These are phyloP conservation scores for Telmatochromis brichardi DNA, from an alignment of 2,113 vertebrate species.

Conservation along the genomic window DNA sequence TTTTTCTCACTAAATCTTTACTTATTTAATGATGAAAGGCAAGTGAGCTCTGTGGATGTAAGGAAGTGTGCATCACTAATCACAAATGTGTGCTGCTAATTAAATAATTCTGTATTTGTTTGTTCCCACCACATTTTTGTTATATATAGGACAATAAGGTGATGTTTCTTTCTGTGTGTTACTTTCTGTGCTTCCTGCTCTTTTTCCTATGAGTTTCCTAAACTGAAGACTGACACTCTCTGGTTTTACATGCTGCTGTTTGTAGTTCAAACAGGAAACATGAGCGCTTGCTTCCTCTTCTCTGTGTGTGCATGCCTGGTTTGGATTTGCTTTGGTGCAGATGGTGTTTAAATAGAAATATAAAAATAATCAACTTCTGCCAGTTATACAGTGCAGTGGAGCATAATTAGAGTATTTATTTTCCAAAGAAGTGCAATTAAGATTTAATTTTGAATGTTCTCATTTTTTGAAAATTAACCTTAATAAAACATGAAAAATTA, in stretches of 20 bases:
- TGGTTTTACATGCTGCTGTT: conserved; percentile 60
- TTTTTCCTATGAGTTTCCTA: background rate
- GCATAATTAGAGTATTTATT: background rate
- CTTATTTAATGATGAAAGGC: background rate
- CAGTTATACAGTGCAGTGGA: background rate
- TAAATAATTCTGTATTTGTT: conserved; percentile 23
- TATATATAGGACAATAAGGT: conserved; percentile 90
- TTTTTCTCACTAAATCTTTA: background rate
- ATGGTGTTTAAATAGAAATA: background rate
- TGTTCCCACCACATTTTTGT: conserved; percentile 59
- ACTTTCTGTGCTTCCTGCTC: background rate
- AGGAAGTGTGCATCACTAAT: background rate
- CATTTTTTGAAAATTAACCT: background rate
- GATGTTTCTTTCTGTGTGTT: conserved; percentile 62
- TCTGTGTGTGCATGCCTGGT: conserved; percentile 19
- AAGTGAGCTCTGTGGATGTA: background rate
- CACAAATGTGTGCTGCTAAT: conserved; percentile 15
- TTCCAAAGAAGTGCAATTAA: background rate
- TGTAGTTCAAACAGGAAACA: conserved; percentile 54
- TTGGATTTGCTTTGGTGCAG: background rate
- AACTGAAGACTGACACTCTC: conserved; percentile 42
- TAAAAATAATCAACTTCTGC: background rate
- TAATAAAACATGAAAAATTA: background rate
- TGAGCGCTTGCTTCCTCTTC: conserved; percentile 1
- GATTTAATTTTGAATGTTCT: background rate